Percentiles rank a stretch among this genome's conserved stretches.
Evolutionary conservation across 1,140 invertebrate species (phyloP).

Genomic region (Calosoma granatense): DNA sequence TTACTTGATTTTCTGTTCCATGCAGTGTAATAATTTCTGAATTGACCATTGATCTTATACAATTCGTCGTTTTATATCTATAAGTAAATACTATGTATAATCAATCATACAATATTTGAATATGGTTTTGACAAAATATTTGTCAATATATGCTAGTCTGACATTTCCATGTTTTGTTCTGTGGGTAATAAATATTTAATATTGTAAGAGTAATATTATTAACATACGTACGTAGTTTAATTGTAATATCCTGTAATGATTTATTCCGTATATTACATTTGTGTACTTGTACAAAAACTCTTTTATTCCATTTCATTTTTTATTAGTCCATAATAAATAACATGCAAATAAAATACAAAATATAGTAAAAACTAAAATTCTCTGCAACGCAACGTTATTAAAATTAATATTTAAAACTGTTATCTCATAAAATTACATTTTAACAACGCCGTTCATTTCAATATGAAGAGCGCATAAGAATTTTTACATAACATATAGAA

Average conservation of each 20-base stretch:
- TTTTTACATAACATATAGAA: too few relatives aligned
- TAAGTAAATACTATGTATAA: neutral
- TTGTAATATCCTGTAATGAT: neutral
- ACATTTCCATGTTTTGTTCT: slow-evolving; percentile 1
- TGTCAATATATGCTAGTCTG: slow-evolving; percentile 7
- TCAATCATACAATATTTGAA: neutral
- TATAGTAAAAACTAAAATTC: too few relatives aligned
- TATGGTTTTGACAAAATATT: neutral
- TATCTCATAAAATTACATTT: too few relatives aligned
- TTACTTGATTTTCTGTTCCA: too few relatives aligned
- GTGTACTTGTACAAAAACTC: neutral
- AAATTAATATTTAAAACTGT: too few relatives aligned
- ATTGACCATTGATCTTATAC: too few relatives aligned
- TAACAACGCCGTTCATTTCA: too few relatives aligned
- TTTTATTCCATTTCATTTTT: neutral
- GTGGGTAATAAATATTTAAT: neutral
- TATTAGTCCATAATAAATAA: too few relatives aligned
- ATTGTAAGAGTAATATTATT: neutral
- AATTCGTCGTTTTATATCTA: too few relatives aligned
- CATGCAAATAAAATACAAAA: neutral
- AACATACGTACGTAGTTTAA: neutral
- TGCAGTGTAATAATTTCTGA: too few relatives aligned
- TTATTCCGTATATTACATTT: neutral
- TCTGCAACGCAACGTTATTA: too few relatives aligned
- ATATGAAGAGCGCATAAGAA: too few relatives aligned